Conservation (phyloP, 2,888 invertebrate species). For the Odontomyia ornata region DNA sequence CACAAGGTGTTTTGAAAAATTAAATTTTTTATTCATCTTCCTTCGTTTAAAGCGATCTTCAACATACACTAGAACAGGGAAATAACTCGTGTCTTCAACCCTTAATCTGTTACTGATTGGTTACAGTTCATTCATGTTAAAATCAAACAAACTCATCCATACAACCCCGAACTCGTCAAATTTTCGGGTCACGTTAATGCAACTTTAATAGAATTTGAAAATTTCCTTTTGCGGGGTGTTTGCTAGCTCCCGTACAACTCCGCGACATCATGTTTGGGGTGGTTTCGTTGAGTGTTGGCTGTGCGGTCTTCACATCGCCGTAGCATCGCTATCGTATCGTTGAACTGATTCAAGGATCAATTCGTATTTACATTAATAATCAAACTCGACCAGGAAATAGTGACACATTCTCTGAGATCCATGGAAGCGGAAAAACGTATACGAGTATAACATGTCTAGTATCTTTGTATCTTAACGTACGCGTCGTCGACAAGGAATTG, state of each 20-base stretch:
- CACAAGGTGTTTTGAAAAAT: too few relatives aligned
- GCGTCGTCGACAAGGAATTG: neutral
- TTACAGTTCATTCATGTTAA: neutral
- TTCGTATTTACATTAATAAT: constrained; percentile 31
- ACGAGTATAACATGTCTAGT: neutral
- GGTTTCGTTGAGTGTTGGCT: too few relatives aligned
- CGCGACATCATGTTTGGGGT: too few relatives aligned
- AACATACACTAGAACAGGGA: too few relatives aligned
- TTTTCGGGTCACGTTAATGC: constrained; percentile 15
- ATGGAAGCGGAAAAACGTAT: neutral
- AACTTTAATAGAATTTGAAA: constrained; percentile 30
- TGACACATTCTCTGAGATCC: constrained; percentile 1
- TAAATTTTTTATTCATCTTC: too few relatives aligned
- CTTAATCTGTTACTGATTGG: neutral
- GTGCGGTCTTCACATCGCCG: too few relatives aligned
- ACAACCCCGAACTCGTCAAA: neutral
- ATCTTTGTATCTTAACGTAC: neutral
- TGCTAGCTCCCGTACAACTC: neutral
- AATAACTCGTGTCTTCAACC: too few relatives aligned
- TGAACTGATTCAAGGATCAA: neutral
- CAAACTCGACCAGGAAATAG: constrained; percentile 18
- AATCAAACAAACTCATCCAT: neutral
- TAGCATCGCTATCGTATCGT: too few relatives aligned
- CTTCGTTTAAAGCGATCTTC: too few relatives aligned
- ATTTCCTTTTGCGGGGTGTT: neutral